These are phyloP conservation scores for Teleopsis dalmanni DNA, from an alignment of 1,140 invertebrate genomes.

Conservation along the genomic window DNA sequence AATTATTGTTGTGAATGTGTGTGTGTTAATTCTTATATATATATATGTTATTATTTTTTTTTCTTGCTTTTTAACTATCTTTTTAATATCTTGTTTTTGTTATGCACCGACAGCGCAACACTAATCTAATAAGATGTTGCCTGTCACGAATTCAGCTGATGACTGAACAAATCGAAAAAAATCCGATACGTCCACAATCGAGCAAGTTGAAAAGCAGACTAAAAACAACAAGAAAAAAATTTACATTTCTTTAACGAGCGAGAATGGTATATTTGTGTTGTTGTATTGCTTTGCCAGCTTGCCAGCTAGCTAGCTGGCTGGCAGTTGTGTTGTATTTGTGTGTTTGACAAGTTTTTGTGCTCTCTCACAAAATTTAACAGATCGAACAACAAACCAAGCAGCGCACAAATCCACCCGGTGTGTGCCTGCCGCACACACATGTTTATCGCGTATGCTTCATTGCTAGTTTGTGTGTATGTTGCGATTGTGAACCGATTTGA, in stretches of 20 bases:
- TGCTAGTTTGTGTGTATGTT: background rate
- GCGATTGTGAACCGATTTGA: too few species aligned
- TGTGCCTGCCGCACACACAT: background rate
- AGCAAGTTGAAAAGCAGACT: slow-evolving; percentile 7
- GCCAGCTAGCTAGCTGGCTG: too few species aligned
- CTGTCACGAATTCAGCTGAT: slow-evolving; percentile 44
- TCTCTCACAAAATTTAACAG: too few species aligned
- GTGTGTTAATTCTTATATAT: background rate
- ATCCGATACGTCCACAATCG: slow-evolving; percentile 11
- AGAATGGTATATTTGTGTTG: too few species aligned
- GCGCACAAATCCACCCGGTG: background rate
- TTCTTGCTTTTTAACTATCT: too few species aligned
- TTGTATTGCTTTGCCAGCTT: too few species aligned
- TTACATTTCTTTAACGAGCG: too few species aligned
- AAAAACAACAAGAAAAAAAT: slow-evolving; percentile 1
- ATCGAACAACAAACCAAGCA: background rate
- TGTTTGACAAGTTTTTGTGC: too few species aligned
- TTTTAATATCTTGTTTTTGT: too few species aligned
- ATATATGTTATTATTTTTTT: background rate
- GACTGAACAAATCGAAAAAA: slow-evolving; percentile 38
- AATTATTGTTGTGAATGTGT: too few species aligned
- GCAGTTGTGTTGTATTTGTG: too few species aligned
- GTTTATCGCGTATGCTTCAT: background rate
- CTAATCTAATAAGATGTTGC: slow-evolving; percentile 35
- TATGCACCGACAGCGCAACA: slow-evolving; percentile 21